Evolutionary conservation across 2,113 vertebrate genomes (phyloP), one percentile per base, ranked within the genome.

Genomic region (Thalassoma bifasciatum): DNA sequence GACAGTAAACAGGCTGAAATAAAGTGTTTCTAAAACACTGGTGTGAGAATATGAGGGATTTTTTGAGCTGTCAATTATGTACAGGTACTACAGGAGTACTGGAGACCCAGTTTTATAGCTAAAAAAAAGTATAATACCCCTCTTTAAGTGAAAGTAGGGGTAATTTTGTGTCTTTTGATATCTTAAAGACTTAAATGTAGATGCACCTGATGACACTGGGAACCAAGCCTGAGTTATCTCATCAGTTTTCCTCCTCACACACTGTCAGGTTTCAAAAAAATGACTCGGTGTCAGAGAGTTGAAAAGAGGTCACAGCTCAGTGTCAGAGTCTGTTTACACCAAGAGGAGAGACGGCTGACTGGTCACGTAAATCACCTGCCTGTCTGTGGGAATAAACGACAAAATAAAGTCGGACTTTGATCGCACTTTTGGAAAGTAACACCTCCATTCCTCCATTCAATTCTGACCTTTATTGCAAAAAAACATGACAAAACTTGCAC

Each of bases 281-380:
- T 34, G 83, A 54, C 47, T 68, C 2, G 0, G 26, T 64, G 77
- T 85, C 69, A 54, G 19, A 40, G 59, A 78, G 76, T 64, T 59
- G 72, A 69, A 72, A 77, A 24, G 68, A 81, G 86, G 89, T 74
- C 84, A 62, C 59, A 19, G 50, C 80, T 82, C 70, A 49, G 30
- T 69, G 81, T 79, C 61, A 14, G 52, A 23, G 57, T 66, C 66
- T 83, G 81, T 84, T 82, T 86, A 78, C 73, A 21, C 22, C 10
- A 36, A 37, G 62, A 66, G 56, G 49, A 54, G 67, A 62, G 72
- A 72, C 1, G 34, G 77, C 58, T 60, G 79, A 59, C 70, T 53
- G 59, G 51, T 62, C 37, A 17, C 4, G 46, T 77, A 65, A 82
- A 81, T 85, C 65, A 65, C 53, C 36, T 3, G 30, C 47, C 68